Evolutionary conservation across 1,140 invertebrate species (phyloP), one percentile per base, ranked within the genome.

Genomic region (Agrilus planipennis): DNA sequence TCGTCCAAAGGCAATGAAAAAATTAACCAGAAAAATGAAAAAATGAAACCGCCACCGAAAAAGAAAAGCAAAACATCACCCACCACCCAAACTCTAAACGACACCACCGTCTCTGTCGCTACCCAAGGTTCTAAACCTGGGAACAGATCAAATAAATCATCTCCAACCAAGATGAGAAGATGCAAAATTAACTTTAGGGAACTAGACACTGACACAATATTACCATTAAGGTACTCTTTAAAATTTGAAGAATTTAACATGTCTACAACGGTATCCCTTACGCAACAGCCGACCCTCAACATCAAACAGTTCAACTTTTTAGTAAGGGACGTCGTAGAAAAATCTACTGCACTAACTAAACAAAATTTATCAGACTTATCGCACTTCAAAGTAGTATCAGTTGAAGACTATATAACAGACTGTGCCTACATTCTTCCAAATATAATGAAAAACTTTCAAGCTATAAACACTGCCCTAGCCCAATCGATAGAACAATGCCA

Each of bases 401-500:
- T 63, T 1, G 45, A 52, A 7, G 46, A 60, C 45, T 65, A 73
- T 15, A 57, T 77, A 10, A 57, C 45, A 25, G 72, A 75, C 49
- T 52, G 51, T 71, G 57, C 66, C 19, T 23, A 62, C 4, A 60
- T 73, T 17, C 48, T 76, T 10, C 63, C 68, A 5, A 64, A 70
- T 34, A 63, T 76, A 18, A 64, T 65, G 34, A 41, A 50, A 1
- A 67, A 69, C 46, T 56, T 77, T 3, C 48, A 62, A n/a, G 41
- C 57, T 32, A 50, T 70, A 45, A 45, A 64, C 15, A 23, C 41
- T 2, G 58, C 65, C 43, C 58, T 74, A 2, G 54, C 69, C 58
- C 60, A 63, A 6, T 48, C 73, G 44, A 52, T 74, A 5, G 63
- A 65, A 46, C 57, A 70, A 12, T 68, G 69, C 23, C 72, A 79